Percentiles rank a stretch among this genome's conserved stretches.
Evolutionary conservation across 2,797 vertebrate genomes (phyloP).

Genomic region (Acrossocheilus wenchowensis): DNA sequence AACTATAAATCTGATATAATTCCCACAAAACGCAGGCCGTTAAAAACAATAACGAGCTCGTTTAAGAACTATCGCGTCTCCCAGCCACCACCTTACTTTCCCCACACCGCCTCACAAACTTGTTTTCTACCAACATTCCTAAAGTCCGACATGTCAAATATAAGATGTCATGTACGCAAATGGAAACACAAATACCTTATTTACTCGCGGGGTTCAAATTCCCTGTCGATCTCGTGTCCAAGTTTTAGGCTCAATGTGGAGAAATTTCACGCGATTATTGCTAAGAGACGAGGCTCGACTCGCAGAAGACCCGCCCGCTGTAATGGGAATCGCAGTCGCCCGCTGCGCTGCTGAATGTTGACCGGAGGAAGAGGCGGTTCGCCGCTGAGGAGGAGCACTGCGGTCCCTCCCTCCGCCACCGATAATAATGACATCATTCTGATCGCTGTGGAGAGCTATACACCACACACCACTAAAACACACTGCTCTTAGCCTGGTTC

Average conservation of each 20-base stretch:
- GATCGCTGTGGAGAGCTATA: constrained; percentile 28
- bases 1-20: background rate
- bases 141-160: constrained; percentile 3
- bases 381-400: constrained; percentile 56
- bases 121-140: constrained; percentile 33
- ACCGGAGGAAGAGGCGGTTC: constrained; percentile 61
- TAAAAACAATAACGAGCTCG: background rate
- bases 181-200: constrained; percentile 48
- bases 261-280: constrained; percentile 64
- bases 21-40: background rate
- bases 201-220: constrained; percentile 2
- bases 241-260: constrained; percentile 64
- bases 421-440: constrained; percentile 82
- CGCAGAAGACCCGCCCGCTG: constrained; percentile 67
- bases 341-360: constrained; percentile 41
- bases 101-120: constrained; percentile 55
- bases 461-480: background rate
- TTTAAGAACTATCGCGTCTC: constrained; percentile 23
- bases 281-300: constrained; percentile 69
- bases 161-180: background rate
- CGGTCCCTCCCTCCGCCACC: constrained; percentile 65
- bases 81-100: constrained; percentile 72
- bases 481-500: background rate
- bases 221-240: constrained; percentile 55
- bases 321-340: constrained; percentile 47